Evolutionary conservation across 2,113 vertebrate genomes (phyloP).

Genomic region (Hystrix cristata): DNA sequence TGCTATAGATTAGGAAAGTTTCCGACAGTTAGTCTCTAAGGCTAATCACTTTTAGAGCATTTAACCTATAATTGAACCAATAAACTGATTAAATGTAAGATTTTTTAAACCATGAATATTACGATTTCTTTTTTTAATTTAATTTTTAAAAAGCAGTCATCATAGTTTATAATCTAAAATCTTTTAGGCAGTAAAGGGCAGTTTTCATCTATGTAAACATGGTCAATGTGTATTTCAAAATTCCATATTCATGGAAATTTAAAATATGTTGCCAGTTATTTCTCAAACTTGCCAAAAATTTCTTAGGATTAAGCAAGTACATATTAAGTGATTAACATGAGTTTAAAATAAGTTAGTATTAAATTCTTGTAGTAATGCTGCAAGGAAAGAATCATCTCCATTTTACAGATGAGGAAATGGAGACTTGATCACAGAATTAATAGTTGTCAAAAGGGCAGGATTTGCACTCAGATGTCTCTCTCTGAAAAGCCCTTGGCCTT

Average conservation of each 20-base stretch:
- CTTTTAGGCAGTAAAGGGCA: background rate
- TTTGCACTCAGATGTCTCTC: background rate
- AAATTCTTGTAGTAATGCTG: background rate
- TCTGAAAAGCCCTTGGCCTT: background rate
- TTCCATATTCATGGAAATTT: background rate
- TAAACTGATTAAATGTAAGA: background rate
- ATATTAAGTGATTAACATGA: background rate
- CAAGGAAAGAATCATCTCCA: background rate
- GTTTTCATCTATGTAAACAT: background rate
- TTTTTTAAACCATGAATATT: background rate
- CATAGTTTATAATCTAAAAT: background rate
- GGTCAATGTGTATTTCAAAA: background rate
- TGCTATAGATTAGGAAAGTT: background rate
- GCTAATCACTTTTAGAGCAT: background rate
- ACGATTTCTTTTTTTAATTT: background rate
- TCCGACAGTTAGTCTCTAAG: background rate
- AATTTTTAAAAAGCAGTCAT: slow-evolving; percentile 8
- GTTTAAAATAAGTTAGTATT: background rate
- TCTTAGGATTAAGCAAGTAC: background rate
- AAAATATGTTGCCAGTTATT: background rate
- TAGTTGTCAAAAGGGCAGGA: background rate
- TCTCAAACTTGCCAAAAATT: background rate
- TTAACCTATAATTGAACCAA: background rate
- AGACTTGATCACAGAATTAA: background rate
- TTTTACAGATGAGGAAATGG: background rate